phyloP scores from a whole-genome alignment of 2,888 invertebrate species.

The Athetis lepigone region DNA sequence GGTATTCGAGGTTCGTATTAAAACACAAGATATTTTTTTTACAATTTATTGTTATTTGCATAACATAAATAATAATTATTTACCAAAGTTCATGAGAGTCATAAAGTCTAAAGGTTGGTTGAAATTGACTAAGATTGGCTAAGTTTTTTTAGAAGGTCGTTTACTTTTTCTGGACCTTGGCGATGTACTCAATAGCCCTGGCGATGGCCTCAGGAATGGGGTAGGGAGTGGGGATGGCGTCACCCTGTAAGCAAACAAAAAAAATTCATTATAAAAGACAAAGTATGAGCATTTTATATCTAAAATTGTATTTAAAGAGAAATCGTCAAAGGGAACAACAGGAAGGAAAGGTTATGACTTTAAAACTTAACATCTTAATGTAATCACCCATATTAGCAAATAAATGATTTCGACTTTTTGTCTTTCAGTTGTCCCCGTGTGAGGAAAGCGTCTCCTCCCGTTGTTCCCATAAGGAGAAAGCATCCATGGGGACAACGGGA shows the following conservation, averaged over 20 bases:
- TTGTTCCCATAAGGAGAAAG: too few species aligned
- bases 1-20: constrained; percentile 3
- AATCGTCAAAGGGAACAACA: too few species aligned
- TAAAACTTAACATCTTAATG: too few species aligned
- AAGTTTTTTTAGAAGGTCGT: constrained; percentile 12
- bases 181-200: constrained; percentile 80
- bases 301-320: constrained; percentile 4
- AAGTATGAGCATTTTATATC: background rate
- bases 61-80: constrained; percentile 36
- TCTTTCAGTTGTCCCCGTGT: too few species aligned
- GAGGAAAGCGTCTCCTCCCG: too few species aligned
- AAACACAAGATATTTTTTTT: constrained; percentile 45
- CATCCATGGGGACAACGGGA: too few species aligned
- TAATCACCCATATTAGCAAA: too few species aligned
- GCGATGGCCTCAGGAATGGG: constrained; percentile 88
- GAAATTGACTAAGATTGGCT: too few species aligned
- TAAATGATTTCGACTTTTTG: too few species aligned
- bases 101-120: constrained; percentile 14
- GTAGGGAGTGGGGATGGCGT: constrained; percentile 87
- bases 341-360: too few species aligned
- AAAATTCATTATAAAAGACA: background rate
- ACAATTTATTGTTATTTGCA: constrained; percentile 39
- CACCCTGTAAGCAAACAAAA: constrained; percentile 75
- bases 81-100: constrained; percentile 21
- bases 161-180: constrained; percentile 66